Base-by-base conservation (phyloP, 2,797 vertebrate species). In the Poecilia velifera region DNA sequence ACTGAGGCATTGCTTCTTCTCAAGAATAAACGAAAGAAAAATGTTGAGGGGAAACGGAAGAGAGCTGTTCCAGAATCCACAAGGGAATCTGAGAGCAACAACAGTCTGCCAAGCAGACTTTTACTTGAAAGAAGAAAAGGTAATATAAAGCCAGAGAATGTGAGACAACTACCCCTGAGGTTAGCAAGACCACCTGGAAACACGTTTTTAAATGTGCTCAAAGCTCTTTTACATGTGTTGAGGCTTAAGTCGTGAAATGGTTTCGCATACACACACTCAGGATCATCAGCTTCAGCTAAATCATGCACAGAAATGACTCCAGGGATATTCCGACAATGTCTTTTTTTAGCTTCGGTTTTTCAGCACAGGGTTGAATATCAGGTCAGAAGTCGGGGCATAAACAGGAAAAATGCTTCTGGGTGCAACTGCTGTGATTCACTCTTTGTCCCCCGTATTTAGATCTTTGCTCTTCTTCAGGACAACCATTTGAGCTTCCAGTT, bases 391-490 rank as follows among this genome's bases (percentile, higher is more conserved):
- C 90, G 51, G 36, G 68, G 77, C 71, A 68, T 75, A 36, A n/a
- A 34, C 25, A 72, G 75, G n/a, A 79, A 77, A 85, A 82, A 64
- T 76, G 39, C 85, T 88, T 75, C 57, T 82, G 78, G 81, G 77
- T 84, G 78, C 82, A 86, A 80, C 64, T 74, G 47, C 53, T 79
- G 76, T 64, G 76, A 76, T 86, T 76, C 25, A 55, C 64, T 85
- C 85, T 81, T 88, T 72, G 31, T 86, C 86, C 83, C 80, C 76
- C 85, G 83, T 91, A 81, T 91, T 91, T 84, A 73, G 71, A 90
- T 86, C 72, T 73, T 87, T 86, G 59, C 80, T 80, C 62, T 80
- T 73, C 72, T 77, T 72, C 86, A 66, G 82, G 85, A 83, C 82
- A 84, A 84, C 72, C 71, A 76, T 83, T 80, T 73, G 49, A 75